Evolutionary conservation across 2,113 vertebrate genomes (phyloP), one percentile per base, ranked within the genome.

Genomic region (Thomomys bottae): DNA sequence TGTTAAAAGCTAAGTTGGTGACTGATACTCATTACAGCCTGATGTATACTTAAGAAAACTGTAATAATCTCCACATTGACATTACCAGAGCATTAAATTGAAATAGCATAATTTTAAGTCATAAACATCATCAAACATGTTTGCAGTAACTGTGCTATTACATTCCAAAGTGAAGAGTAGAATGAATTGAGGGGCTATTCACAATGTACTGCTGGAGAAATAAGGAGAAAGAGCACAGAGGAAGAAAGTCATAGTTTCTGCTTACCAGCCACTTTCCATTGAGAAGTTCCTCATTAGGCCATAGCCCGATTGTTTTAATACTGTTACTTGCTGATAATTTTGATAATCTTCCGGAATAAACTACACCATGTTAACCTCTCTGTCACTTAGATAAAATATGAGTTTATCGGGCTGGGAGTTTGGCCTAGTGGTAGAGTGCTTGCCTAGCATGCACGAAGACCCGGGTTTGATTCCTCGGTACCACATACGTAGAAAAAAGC

Each of bases 1-100:
- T 88, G 68, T n/a, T 72, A 6, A 32, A 82, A 26, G 18, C 32
- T 32, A 6, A 84, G 23, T 14, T 24, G 84, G 42, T 57, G 57
- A 40, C 38, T 20, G 61, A 34, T 5, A 76, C 18, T 49, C 14
- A 66, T 54, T 92, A 36, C 20, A 66, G 7, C 40, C 72, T 40
- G 32, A 78, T 72, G 34, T 92, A 85, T 26, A 9, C 6, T 85
- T 81, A 92, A 87, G 87, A 79, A 92, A 94, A 81, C 17, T 32
- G n/a, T 26, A 42, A 20, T 85, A 64, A 72, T 21, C 18, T 75
- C 38, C 49, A 3, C 12, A 34, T 30, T 84, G 78, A 54, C 38
- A 90, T 72, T 80, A 70, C 30, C n/a, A 71, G n/a, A 72, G 34
- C 49, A 82, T 92, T 85, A 82, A 67, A 20, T 81, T 90, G 32